Base-by-base conservation (phyloP, 2,113 vertebrate species). In the Triplophysa tibetana region DNA sequence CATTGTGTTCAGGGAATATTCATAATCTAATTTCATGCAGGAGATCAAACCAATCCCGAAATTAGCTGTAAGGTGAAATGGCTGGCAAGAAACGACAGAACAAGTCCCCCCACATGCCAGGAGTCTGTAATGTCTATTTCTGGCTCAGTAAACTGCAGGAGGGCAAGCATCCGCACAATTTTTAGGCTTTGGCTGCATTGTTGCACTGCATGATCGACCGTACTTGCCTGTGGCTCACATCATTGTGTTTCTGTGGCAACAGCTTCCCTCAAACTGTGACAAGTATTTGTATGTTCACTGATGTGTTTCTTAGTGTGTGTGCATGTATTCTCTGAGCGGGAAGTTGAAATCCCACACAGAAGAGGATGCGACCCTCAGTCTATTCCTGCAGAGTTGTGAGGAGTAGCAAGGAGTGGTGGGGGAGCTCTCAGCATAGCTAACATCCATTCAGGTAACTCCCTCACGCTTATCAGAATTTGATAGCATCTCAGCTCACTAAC, bases 201-300 rank as follows among this genome's bases (percentile, higher is more conserved):
- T 56, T 82, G 85, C 76, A 48, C 84, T 83, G 45, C 77, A 26
- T 77, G 77, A 82, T 75, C 75, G 73, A 81, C 75, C 56, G 43
- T 72, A 58, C 68, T 84, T 11, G 70, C 52, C 85, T 81, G 77
- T 64, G 65, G 58, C 69, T 87, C 24, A 70, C 83, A 81, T 41
- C 82, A 73, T 75, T 79, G 60, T 70, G 87, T 92, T 89, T 86
- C 89, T 88, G 84, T 90, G 86, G 88, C 83, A 92, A 89, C 90
- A 29, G 4, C 11, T 70, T 89, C 81, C 67, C 85, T 82, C 33
- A 2, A 76, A 0, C 0, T 58, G 33, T 80, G 61, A 0, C 19
- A 82, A 86, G 84, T n/a, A 52, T 77, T 76, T 66, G 62, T 70
- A 69, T 85, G 75, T 83, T 75, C 81, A 60, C 52, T 16, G 50